Conservation (phyloP, 2,113 vertebrate species). For the Heptranchias perlo region DNA sequence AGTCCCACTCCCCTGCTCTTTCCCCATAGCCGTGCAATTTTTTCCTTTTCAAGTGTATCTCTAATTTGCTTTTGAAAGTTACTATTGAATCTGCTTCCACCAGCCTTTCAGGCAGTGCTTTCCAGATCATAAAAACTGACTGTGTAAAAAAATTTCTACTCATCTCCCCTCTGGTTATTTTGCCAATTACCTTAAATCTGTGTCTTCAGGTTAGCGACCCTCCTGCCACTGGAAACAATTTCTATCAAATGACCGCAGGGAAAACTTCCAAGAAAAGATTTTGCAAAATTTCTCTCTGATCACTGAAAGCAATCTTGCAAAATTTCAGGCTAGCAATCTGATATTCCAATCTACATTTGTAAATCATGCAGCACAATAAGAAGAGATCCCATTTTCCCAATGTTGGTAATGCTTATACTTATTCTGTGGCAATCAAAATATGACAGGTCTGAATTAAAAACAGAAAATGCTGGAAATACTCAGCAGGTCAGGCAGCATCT, state of each 20-base stretch:
- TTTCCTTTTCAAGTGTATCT: not conserved
- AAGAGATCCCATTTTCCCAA: not conserved
- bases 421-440: not conserved
- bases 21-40: not conserved
- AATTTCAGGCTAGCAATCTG: not conserved
- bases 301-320: not conserved
- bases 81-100: not conserved
- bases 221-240: not conserved
- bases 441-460: too few species aligned
- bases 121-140: not conserved
- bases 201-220: not conserved
- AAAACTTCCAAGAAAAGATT: not conserved
- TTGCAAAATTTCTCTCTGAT: not conserved
- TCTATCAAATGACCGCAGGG: not conserved
- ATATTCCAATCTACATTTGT: not conserved
- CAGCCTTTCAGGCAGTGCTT: not conserved
- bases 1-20: not conserved
- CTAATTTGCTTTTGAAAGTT: not conserved
- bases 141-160: not conserved
- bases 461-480: too few species aligned
- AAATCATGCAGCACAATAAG: not conserved
- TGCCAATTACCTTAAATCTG: not conserved
- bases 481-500: too few species aligned
- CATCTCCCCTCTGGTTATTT: not conserved
- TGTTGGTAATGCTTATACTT: not conserved